A percentile compares a stretch with the other conserved stretches of the same genome.
Evolutionary conservation across 2,888 invertebrate genomes (phyloP).

Genomic region (Eristalinus aeneus): DNA sequence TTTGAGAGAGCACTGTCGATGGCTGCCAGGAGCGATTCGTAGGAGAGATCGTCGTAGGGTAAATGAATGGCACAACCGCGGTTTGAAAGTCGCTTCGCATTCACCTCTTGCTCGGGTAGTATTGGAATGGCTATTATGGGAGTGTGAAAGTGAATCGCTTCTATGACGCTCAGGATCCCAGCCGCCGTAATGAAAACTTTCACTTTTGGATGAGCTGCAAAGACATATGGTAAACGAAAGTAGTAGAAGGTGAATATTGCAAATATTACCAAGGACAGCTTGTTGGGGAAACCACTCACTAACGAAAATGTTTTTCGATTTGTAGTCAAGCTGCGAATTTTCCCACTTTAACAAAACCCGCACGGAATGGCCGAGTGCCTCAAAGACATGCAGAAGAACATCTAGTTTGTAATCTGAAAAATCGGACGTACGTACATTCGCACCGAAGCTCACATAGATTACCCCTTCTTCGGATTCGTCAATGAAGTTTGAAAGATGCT

Average conservation of each 20-base stretch:
- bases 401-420: constrained; percentile 78
- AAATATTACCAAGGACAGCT: constrained; percentile 76
- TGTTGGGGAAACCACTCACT: constrained; percentile 80
- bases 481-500: constrained; percentile 77
- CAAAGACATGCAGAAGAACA: constrained; percentile 75
- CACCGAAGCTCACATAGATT: constrained; percentile 81
- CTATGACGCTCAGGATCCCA: constrained; percentile 83
- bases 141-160: constrained; percentile 81
- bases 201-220: constrained; percentile 82
- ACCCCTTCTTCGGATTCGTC: constrained; percentile 79
- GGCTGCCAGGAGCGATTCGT: constrained; percentile 78
- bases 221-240: not conserved
- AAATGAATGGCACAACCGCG: constrained; percentile 80
- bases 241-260: not conserved
- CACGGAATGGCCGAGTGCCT: constrained; percentile 75
- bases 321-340: constrained; percentile 75
- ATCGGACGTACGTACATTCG: constrained; percentile 76
- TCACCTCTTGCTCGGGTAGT: constrained; percentile 81
- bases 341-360: constrained; percentile 83
- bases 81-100: constrained; percentile 80
- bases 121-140: constrained; percentile 82
- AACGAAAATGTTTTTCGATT: constrained; percentile 79
- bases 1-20: constrained; percentile 79
- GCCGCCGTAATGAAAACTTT: constrained; percentile 84
- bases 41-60: constrained; percentile 78